These are phyloP conservation scores for Arrhopalites spinosus DNA, from an alignment of 2,888 invertebrate genomes.

Conservation along the genomic window DNA sequence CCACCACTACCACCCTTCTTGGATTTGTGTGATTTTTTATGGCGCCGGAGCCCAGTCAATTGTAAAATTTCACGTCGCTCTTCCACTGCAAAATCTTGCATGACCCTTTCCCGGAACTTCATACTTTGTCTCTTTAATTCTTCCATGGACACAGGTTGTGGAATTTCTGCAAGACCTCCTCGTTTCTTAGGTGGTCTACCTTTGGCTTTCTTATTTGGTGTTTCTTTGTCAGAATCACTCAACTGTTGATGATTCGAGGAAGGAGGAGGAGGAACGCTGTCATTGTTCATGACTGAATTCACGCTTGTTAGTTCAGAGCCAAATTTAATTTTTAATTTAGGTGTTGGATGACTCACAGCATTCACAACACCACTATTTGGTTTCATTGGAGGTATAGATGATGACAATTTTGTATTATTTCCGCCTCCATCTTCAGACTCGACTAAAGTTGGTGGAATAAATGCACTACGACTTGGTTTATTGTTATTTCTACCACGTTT, in stretches of 20 bases:
- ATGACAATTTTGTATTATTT: background rate
- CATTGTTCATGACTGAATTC: constrained; percentile 12
- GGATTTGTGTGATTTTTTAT: constrained; percentile 60
- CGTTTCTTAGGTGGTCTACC: constrained; percentile 82
- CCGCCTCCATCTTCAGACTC: constrained; percentile 42
- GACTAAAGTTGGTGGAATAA: constrained; percentile 55
- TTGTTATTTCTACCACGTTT: constrained; percentile 58
- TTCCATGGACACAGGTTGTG: constrained; percentile 69
- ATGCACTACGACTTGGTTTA: constrained; percentile 52
- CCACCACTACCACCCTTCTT: constrained; percentile 62
- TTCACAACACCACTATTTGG: constrained; percentile 44
- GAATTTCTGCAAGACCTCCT: constrained; percentile 45
- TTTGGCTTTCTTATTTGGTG: constrained; percentile 57
- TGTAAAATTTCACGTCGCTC: constrained; percentile 63
- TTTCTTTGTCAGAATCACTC: constrained; percentile 54
- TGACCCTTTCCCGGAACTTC: constrained; percentile 82
- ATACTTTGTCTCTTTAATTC: constrained; percentile 82
- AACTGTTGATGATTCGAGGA: constrained; percentile 9
- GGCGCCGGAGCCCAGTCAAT: constrained; percentile 46
- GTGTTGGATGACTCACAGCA: constrained; percentile 54
- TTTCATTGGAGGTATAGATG: background rate
- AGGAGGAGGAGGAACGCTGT: no score
- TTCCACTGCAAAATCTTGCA: constrained; percentile 79
- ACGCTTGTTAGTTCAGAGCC: constrained; percentile 29
- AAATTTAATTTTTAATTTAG: constrained; percentile 57